Base-by-base conservation (phyloP, 2,888 invertebrate genomes). In the Troides aeacus region DNA sequence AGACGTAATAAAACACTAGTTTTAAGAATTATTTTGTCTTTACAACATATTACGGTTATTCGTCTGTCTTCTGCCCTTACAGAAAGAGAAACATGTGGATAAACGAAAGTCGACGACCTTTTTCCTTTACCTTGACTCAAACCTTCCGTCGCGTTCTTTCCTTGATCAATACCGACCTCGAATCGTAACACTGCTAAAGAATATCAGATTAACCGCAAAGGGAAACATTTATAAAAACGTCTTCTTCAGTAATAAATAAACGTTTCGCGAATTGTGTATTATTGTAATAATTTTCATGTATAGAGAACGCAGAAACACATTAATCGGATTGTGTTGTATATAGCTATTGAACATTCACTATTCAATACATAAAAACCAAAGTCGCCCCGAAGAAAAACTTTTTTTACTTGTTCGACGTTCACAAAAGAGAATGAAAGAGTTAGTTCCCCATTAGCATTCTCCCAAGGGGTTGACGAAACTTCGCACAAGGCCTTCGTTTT, bases 121-220 rank as follows among this genome's bases (percentile, higher is more conserved):
- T 30, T 69, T 57, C 39, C 42, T 64, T 65, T 69, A 65, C 69
- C 69, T 69, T 69, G 69, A 69, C 69, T 69, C 57, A 65, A 69
- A 69, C 65, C 65, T 65, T 69, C 61, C 18, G 69, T 62, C 64
- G 61, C 69, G 42, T 56, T 21, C 68, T 30, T 39, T 39, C 66
- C 61, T 65, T 69, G 61, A 69, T 69, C 69, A 69, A 69, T 69
- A 64, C 65, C 69, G 64, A 69, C 69, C 64, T 57, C 69, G 56
- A 65, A 69, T 46, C 61, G 36, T 61, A 61, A 64, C 42, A 30
- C 24, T 17, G 46, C 17, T 42, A 7, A 56, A 39, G 60, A 36
- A 69, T 62, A 57, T 69, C 57, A 42, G 57, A 61, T 56, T 69
- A 42, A 53, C 46, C 60, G 56, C 60, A n/a, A n/a, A 67, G 42